These are phyloP conservation scores for Scalopus aquaticus DNA, from an alignment of 2,113 vertebrate genomes.

Conservation along the genomic window DNA sequence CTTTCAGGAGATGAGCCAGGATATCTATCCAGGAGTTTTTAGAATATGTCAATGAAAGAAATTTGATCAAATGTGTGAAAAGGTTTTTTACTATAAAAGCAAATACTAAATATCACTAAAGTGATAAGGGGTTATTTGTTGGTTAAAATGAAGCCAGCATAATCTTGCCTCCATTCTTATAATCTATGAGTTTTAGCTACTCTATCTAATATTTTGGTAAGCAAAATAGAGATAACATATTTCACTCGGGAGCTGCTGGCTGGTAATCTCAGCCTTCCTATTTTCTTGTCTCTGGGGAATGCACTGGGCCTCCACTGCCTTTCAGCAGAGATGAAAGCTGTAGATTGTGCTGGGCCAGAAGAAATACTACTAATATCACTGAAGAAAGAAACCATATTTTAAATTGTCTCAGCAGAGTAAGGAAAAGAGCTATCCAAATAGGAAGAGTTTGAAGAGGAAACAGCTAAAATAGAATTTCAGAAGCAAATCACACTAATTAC, in stretches of 20 bases:
- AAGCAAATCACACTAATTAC: not conserved
- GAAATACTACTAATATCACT: not conserved
- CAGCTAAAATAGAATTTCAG: slow-evolving; percentile 19
- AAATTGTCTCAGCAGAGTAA: not conserved
- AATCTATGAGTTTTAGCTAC: not conserved
- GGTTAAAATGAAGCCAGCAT: not conserved
- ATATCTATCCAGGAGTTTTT: not conserved
- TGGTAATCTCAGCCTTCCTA: not conserved
- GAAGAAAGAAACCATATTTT: not conserved
- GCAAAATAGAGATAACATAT: not conserved
- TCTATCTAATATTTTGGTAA: not conserved
- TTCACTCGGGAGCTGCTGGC: not conserved
- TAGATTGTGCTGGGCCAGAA: not conserved
- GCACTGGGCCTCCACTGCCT: not conserved
- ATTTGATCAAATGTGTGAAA: not conserved
- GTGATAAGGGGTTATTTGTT: not conserved
- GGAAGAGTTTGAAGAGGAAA: slow-evolving; percentile 6
- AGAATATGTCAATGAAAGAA: not conserved
- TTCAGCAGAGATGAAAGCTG: not conserved
- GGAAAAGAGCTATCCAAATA: not conserved
- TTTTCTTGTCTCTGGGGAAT: not conserved
- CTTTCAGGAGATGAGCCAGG: not conserved
- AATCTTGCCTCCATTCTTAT: not conserved
- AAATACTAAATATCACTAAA: not conserved
- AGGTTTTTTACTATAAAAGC: not conserved